A percentile compares a stretch with the other conserved stretches of the same genome.
Evolutionary conservation across 1,140 invertebrate genomes (phyloP).

Genomic region (Trichonephila clavipes): DNA sequence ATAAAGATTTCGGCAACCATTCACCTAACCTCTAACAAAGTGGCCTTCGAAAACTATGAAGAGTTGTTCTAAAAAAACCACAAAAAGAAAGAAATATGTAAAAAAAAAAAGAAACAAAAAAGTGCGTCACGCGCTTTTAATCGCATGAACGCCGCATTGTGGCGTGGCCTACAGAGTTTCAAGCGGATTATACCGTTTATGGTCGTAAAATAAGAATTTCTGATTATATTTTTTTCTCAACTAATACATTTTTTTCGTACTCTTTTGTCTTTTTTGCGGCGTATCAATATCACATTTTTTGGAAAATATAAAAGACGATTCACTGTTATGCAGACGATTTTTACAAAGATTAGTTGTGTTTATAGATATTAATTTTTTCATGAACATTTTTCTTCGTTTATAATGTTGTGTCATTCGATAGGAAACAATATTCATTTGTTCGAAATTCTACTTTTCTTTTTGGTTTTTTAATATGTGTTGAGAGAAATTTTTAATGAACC

Average conservation of each 20-base stretch:
- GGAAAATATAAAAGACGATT: conserved; percentile 56
- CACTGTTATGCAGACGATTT: neutral
- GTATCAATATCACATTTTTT: conserved; percentile 65
- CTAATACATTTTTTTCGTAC: neutral
- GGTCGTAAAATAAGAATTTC: conserved; percentile 63
- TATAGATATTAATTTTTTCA: neutral
- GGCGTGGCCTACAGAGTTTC: neutral
- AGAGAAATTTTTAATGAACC: neutral
- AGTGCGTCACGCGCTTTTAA: conserved; percentile 60
- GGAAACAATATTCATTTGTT: neutral
- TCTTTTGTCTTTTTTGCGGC: conserved; percentile 14
- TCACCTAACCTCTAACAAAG: conserved; percentile 31
- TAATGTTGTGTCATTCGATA: neutral
- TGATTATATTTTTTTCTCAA: conserved; percentile 28
- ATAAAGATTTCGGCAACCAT: conserved; percentile 4
- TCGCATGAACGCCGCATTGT: conserved; percentile 65
- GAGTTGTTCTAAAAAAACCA: neutral
- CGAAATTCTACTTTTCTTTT: neutral
- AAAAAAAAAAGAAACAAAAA: neutral
- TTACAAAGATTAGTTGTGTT: conserved; percentile 50
- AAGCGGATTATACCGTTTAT: conserved; percentile 65
- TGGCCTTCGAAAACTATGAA: conserved; percentile 51
- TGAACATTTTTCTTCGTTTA: neutral
- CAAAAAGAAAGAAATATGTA: neutral
- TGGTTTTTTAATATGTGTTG: conserved; percentile 1